phyloP scores from a whole-genome alignment of 1,140 invertebrate genomes.

The Trichomalopsis sarcophagae region DNA sequence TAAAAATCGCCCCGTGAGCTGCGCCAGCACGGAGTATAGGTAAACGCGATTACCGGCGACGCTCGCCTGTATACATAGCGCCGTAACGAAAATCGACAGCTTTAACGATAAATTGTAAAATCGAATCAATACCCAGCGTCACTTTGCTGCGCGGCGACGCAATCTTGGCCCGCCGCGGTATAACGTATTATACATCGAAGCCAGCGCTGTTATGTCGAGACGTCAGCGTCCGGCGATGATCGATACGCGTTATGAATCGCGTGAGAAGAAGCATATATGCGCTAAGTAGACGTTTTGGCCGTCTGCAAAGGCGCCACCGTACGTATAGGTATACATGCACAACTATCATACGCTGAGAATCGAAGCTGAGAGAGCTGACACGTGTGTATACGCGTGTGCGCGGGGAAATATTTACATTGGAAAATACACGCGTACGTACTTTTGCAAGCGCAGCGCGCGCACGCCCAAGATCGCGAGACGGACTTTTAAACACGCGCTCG shows the following conservation, averaged over 20 bases:
- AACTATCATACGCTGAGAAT: not conserved
- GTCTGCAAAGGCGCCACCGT: not conserved
- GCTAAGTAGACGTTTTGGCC: not conserved
- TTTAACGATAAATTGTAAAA: slow-evolving; percentile 40
- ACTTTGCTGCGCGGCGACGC: not conserved
- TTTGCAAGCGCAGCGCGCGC: slow-evolving; percentile 1
- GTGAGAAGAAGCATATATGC: not conserved
- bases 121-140: slow-evolving; percentile 17
- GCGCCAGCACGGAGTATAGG: not conserved
- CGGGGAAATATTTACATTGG: not conserved
- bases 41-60: not conserved
- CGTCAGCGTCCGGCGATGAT: not conserved
- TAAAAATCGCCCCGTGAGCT: slow-evolving; percentile 7
- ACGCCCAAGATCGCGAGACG: not conserved
- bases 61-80: not conserved
- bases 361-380: no score
- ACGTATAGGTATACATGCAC: not conserved
- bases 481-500: not conserved
- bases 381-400: not conserved
- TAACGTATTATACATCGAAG: not conserved
- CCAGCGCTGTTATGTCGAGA: no score
- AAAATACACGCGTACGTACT: not conserved
- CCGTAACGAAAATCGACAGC: slow-evolving; percentile 36
- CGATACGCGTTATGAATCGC: not conserved
- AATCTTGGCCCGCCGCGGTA: not conserved